Evolutionary conservation across 1,140 invertebrate species (phyloP).

Genomic region (Melanaphis sacchari): DNA sequence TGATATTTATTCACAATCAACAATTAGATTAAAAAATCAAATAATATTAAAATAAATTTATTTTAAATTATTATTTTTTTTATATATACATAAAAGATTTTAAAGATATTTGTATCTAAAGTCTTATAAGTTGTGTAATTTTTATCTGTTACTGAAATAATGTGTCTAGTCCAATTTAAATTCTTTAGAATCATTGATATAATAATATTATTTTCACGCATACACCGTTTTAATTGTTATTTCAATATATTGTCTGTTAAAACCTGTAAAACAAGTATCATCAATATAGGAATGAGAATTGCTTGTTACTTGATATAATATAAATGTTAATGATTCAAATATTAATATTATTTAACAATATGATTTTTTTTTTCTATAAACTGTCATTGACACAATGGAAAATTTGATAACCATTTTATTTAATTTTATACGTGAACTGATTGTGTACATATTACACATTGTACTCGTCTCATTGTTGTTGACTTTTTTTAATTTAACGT

Average conservation of each 20-base stretch:
- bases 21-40: background rate
- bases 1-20: background rate
- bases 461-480: too few relatives aligned
- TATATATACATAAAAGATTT: too few relatives aligned
- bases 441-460: background rate
- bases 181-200: background rate
- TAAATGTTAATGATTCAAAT: background rate
- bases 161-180: background rate
- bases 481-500: background rate
- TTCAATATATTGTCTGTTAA: background rate
- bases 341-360: background rate
- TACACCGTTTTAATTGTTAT: background rate
- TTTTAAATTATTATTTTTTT: background rate
- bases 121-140: background rate
- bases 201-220: background rate
- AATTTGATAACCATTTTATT: background rate
- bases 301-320: background rate
- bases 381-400: background rate
- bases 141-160: background rate
- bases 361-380: background rate
- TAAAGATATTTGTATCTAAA: background rate
- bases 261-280: background rate
- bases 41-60: constrained; percentile 15
- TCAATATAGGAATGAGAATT: background rate
- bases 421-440: background rate